These are phyloP conservation scores for Fopius arisanus DNA, from an alignment of 1,140 invertebrate species.

Conservation along the genomic window DNA sequence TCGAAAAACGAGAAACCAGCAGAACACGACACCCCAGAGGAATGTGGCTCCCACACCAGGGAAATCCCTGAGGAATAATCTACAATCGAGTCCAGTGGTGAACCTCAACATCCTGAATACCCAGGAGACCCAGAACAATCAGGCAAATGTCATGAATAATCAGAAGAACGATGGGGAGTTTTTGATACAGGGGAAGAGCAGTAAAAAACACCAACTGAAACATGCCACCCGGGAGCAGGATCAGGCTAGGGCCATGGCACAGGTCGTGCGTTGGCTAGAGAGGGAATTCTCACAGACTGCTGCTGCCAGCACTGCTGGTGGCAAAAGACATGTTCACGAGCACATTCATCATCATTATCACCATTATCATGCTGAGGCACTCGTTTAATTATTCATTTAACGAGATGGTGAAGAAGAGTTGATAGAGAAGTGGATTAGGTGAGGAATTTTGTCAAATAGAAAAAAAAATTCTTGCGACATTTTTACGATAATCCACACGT, in stretches of 20 bases:
- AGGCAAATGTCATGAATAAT: slow-evolving; percentile 40
- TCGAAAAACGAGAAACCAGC: slow-evolving; percentile 41
- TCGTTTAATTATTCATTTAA: slow-evolving; percentile 47
- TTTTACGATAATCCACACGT: no score
- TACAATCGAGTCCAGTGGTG: slow-evolving; percentile 42
- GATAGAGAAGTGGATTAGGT: not conserved
- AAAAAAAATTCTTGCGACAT: no score
- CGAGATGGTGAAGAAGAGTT: slow-evolving; percentile 19
- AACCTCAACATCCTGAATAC: slow-evolving; percentile 42
- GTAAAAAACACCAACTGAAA: slow-evolving; percentile 70
- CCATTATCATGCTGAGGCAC: slow-evolving; percentile 69
- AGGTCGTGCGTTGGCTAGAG: slow-evolving; percentile 70
- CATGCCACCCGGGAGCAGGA: slow-evolving; percentile 74
- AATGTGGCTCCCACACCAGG: slow-evolving; percentile 13
- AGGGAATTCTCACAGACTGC: slow-evolving; percentile 64
- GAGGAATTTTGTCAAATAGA: not conserved
- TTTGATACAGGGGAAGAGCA: slow-evolving; percentile 46
- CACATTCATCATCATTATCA: slow-evolving; percentile 87
- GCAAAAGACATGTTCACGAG: slow-evolving; percentile 75
- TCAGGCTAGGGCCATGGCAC: slow-evolving; percentile 75
- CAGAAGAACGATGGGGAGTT: slow-evolving; percentile 47
- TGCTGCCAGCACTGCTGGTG: slow-evolving; percentile 44
- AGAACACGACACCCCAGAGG: slow-evolving; percentile 19
- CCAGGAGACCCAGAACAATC: slow-evolving; percentile 36
- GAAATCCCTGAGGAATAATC: slow-evolving; percentile 40